phyloP scores from a whole-genome alignment of 2,888 invertebrate species.

The Euphydryas editha region DNA sequence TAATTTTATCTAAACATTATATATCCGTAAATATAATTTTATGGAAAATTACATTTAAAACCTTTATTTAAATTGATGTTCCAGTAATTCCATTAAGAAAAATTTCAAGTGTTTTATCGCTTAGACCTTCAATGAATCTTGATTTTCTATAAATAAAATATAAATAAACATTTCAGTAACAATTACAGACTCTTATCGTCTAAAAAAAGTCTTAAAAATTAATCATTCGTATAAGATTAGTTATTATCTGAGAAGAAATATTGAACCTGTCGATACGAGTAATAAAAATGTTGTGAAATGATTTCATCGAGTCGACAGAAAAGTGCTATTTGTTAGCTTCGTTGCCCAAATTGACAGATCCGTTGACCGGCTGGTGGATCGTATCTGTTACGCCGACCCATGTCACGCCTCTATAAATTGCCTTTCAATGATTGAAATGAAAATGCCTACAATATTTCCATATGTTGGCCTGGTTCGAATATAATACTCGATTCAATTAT shows the following conservation, averaged over 20 bases:
- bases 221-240: not conserved
- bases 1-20: too few species aligned
- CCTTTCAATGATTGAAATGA: constrained; percentile 65
- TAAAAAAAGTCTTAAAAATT: not conserved
- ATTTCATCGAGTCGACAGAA: constrained; percentile 46
- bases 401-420: constrained; percentile 69
- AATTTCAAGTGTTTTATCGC: too few species aligned
- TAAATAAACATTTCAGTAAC: too few species aligned
- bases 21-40: too few species aligned
- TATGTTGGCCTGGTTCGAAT: constrained; percentile 22
- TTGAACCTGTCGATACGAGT: constrained; percentile 19
- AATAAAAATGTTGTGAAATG: constrained; percentile 32
- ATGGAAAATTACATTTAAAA: too few species aligned
- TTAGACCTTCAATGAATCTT: too few species aligned
- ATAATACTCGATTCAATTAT: constrained; percentile 13
- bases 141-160: too few species aligned
- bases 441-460: constrained; percentile 54
- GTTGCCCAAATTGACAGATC: constrained; percentile 73
- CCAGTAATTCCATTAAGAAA: too few species aligned
- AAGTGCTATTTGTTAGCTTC: constrained; percentile 56
- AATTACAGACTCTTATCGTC: too few species aligned
- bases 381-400: constrained; percentile 72
- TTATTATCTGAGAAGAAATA: constrained; percentile 24
- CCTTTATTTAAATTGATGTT: too few species aligned
- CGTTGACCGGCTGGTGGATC: constrained; percentile 60